Conservation (phyloP, 1,140 invertebrate species). For the Drosophila arawakana region DNA sequence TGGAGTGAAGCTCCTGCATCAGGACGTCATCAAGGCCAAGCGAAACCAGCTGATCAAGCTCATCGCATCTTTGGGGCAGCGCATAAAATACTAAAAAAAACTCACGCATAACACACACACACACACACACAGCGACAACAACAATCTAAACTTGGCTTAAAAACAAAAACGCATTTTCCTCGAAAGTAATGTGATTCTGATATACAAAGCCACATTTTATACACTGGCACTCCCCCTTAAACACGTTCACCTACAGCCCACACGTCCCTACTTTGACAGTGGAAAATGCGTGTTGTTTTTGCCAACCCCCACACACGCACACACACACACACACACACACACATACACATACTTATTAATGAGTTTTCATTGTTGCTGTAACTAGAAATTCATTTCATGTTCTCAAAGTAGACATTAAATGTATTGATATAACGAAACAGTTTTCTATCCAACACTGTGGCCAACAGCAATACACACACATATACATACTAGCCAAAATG, state of each 20-base stretch:
- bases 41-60: slow-evolving; percentile 85
- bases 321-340: not conserved
- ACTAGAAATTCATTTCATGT: slow-evolving; percentile 8
- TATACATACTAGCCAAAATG: too few relatives aligned
- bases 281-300: slow-evolving; percentile 14
- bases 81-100: slow-evolving; percentile 27
- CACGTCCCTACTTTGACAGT: not conserved
- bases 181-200: not conserved
- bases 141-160: not conserved
- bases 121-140: not conserved
- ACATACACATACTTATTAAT: not conserved
- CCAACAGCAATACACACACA: not conserved
- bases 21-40: slow-evolving; percentile 85
- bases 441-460: not conserved
- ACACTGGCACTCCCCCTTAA: not conserved
- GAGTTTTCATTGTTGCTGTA: slow-evolving; percentile 1
- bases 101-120: not conserved
- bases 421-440: not conserved
- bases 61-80: slow-evolving; percentile 75
- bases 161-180: slow-evolving; percentile 15
- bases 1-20: slow-evolving; percentile 57
- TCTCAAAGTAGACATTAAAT: slow-evolving; percentile 18
- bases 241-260: not conserved
- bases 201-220: not conserved
- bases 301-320: not conserved